Conservation (phyloP, 2,113 vertebrate genomes). For the Sinocyclocheilus grahami region DNA sequence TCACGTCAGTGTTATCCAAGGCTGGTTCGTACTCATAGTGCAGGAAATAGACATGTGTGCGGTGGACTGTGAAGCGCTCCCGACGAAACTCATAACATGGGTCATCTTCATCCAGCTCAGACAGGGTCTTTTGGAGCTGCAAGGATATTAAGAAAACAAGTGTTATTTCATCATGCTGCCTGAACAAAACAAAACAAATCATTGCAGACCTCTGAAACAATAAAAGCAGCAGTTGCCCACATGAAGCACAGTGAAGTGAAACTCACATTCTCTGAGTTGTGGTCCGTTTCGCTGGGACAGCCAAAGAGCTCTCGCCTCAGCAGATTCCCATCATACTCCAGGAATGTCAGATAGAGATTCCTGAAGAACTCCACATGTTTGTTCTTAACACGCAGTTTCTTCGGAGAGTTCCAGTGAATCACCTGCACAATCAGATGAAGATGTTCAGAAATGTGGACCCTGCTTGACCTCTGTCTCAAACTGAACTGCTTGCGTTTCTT, state of each 20-base stretch:
- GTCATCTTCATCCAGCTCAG: constrained; percentile 95
- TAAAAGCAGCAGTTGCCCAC: background rate
- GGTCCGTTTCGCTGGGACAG: constrained; percentile 90
- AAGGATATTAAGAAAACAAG: constrained; percentile 36
- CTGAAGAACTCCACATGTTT: constrained; percentile 98
- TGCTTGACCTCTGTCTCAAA: background rate
- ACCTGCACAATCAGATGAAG: constrained; percentile 75
- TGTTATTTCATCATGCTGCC: background rate
- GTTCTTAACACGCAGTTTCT: constrained; percentile 97
- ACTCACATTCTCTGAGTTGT: constrained; percentile 96
- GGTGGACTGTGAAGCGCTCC: constrained; percentile 94
- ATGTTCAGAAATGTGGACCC: background rate
- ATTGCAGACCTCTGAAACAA: background rate
- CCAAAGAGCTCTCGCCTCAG: constrained; percentile 93
- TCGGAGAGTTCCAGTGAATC: constrained; percentile 99
- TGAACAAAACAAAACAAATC: background rate
- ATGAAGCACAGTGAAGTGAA: constrained; percentile 6
- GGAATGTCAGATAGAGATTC: constrained; percentile 96
- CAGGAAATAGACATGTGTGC: constrained; percentile 95
- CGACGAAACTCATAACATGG: constrained; percentile 96
- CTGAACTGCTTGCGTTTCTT: background rate
- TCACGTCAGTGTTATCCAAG: constrained; percentile 87
- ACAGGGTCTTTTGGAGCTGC: constrained; percentile 96
- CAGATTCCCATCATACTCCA: constrained; percentile 97
- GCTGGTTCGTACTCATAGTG: constrained; percentile 90